A percentile compares a stretch with the other conserved stretches of the same genome.
These are phyloP conservation scores for Tachina grossa DNA, from an alignment of 2,888 invertebrate species.

Conservation along the genomic window DNA sequence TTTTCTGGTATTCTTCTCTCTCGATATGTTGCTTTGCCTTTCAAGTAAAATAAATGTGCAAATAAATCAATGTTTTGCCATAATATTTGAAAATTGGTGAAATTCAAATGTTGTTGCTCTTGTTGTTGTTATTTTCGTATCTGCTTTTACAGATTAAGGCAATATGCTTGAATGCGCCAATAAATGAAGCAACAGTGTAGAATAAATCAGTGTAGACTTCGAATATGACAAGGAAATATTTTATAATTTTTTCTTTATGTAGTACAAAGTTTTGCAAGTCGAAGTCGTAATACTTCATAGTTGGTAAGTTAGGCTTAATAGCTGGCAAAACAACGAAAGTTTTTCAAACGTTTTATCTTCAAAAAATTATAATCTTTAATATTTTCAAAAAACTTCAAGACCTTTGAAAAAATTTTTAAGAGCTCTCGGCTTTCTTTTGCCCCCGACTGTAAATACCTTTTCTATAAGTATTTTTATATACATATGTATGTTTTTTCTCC, in stretches of 20 bases:
- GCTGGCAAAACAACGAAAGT: too few relatives aligned
- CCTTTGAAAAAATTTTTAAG: too few relatives aligned
- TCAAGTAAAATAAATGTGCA: conserved; percentile 65
- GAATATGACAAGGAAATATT: too few relatives aligned
- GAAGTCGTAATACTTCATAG: too few relatives aligned
- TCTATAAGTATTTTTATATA: background rate
- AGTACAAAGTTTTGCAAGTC: too few relatives aligned
- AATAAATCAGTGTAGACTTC: background rate
- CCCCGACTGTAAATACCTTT: background rate
- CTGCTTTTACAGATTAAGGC: conserved; percentile 47
- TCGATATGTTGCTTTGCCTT: conserved; percentile 17
- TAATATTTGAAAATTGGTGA: conserved; percentile 63
- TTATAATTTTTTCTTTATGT: too few relatives aligned
- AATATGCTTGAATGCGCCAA: background rate
- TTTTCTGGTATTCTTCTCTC: background rate
- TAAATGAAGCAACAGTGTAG: background rate
- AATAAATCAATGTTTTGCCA: conserved; percentile 70
- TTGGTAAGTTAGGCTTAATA: too few relatives aligned
- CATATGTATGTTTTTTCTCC: background rate
- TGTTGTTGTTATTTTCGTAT: conserved; percentile 20
- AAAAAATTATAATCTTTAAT: too few relatives aligned
- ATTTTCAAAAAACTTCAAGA: too few relatives aligned
- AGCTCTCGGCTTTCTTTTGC: background rate
- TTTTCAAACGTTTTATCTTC: too few relatives aligned
- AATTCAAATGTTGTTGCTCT: conserved; percentile 39